Evolutionary conservation across 2,797 vertebrate species (phyloP), one percentile per base, ranked within the genome.

Genomic region (Sciurus vulgaris): DNA sequence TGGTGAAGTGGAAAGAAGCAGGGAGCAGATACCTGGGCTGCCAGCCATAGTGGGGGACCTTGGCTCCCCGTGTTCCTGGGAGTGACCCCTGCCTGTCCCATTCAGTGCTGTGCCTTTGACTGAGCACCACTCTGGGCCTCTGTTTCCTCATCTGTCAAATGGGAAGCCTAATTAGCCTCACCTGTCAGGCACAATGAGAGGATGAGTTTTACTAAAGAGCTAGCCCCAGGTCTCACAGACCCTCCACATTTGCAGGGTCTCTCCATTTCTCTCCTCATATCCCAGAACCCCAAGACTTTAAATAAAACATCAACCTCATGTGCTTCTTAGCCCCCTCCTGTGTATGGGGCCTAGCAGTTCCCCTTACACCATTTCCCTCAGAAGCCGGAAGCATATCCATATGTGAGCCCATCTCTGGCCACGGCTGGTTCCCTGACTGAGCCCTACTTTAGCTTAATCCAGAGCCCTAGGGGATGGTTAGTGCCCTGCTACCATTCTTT

Each of bases 51-150:
- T 2, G n/a, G n/a, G 28, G 28, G 44, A 8, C 13, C 30, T 35
- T 1, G 26, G 33, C 41, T 7, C 20, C 17, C 2, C 51, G 15
- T 0, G 0, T 69, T 1, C 49, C 69, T 13, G 28, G 38, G 24
- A 33, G 49, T 69, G 67, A 33, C 61, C n/a, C 76, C 74, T 65
- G n/a, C 35, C 78, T 5, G 1, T 17, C 3, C 8, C 10, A 1
- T 72, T 13, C 82, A 18, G 30, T 5, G 1, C 51, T 24, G 79
- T 4, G 69, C 41, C 33, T 30, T 28, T 51, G 47, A 15, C 65
- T 76, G 70, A 74, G 63, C n/a, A 17, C 56, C 35, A 61, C 69
- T 77, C 76, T 4, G 24, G 54, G 17, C 44, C 47, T 56, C 33
- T 20, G 35, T 49, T 22, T 81, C 22, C 15, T 76, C 26, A 0